A percentile compares a stretch with the other conserved stretches of the same genome.
Evolutionary conservation across 1,140 invertebrate genomes (phyloP).

Genomic region (Thaumetopoea pityocampa): DNA sequence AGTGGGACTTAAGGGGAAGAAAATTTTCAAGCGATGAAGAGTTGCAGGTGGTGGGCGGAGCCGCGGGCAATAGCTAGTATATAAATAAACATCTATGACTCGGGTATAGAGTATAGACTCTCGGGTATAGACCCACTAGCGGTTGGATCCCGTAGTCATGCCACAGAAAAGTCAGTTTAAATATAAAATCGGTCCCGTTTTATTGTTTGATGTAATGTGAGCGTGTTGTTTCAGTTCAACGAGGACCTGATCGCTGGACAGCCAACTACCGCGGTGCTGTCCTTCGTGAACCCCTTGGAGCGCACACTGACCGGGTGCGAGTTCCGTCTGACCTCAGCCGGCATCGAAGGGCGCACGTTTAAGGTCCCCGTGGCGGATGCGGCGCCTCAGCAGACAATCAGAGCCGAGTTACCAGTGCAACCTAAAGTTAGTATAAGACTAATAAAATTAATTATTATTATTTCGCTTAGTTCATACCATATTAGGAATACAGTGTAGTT

Average conservation of each 20-base stretch:
- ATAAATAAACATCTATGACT: too few relatives aligned
- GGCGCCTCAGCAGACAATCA: neutral
- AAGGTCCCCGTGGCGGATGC: slow-evolving; percentile 1
- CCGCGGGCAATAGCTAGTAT: too few relatives aligned
- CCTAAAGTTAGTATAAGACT: slow-evolving; percentile 15
- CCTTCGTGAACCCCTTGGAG: slow-evolving; percentile 83
- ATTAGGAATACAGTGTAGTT: neutral
- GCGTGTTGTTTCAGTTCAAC: slow-evolving; percentile 73
- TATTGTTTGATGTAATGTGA: too few relatives aligned
- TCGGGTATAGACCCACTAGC: too few relatives aligned
- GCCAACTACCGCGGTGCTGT: slow-evolving; percentile 61
- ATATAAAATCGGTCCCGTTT: too few relatives aligned
- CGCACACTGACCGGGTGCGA: slow-evolving; percentile 26
- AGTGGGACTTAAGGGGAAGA: too few relatives aligned
- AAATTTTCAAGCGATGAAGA: too few relatives aligned
- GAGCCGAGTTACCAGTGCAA: slow-evolving; percentile 7
- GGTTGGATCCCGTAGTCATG: too few relatives aligned
- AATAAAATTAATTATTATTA: neutral
- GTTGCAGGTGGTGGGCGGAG: too few relatives aligned
- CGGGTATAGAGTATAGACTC: too few relatives aligned
- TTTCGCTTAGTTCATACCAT: neutral
- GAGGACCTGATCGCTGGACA: slow-evolving; percentile 76
- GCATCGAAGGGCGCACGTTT: slow-evolving; percentile 4
- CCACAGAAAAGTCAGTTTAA: too few relatives aligned
- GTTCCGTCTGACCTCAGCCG: slow-evolving; percentile 14